Evolutionary conservation across 2,797 vertebrate species (phyloP).

Genomic region (Thaleichthys pacificus): DNA sequence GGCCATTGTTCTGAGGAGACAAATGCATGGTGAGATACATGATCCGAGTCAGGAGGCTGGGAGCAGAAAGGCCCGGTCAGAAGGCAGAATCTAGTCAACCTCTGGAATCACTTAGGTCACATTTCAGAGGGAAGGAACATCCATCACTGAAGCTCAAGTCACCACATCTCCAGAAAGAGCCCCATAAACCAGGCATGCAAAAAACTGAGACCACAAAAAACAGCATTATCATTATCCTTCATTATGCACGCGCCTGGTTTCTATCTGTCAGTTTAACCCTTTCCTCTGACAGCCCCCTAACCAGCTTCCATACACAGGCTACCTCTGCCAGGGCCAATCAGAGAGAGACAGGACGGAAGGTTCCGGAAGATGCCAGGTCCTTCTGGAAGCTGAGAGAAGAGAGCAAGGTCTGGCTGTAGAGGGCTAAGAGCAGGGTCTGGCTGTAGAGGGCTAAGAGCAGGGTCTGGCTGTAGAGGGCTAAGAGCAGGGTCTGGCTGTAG

Average conservation of each 20-base stretch:
- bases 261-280: conserved; percentile 57
- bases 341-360: conserved; percentile 58
- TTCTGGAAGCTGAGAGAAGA: conserved; percentile 49
- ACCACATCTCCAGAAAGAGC: conserved; percentile 69
- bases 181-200: conserved; percentile 67
- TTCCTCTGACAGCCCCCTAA: conserved; percentile 23
- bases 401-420: conserved; percentile 15
- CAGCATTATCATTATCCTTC: conserved; percentile 64
- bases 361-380: conserved; percentile 60
- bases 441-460: conserved; percentile 16
- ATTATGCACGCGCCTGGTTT: conserved; percentile 62
- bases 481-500: conserved; percentile 14
- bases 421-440: not conserved
- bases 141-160: conserved; percentile 54
- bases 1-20: too few species aligned
- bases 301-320: conserved; percentile 28
- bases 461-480: conserved; percentile 9
- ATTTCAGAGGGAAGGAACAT: conserved; percentile 54
- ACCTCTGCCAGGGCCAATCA: conserved; percentile 43
- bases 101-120: conserved; percentile 55
- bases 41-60: not conserved
- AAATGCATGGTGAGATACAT: too few species aligned
- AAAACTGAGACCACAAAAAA: conserved; percentile 69
- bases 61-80: not conserved
- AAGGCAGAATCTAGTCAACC: conserved; percentile 16